Evolutionary conservation across 2,888 invertebrate genomes (phyloP), one percentile per base, ranked within the genome.

Genomic region (Slavum lentiscoides): DNA sequence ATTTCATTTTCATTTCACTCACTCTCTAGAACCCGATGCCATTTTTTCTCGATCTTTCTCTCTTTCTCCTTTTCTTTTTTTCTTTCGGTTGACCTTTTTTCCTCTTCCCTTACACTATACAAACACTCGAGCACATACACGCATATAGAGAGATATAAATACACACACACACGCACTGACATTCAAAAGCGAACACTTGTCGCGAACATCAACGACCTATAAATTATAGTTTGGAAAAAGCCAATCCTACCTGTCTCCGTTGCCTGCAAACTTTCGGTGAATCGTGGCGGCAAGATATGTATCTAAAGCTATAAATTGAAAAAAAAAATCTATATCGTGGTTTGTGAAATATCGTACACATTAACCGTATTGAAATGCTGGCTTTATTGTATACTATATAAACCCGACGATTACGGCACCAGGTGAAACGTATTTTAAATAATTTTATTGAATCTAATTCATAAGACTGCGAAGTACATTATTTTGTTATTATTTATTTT

Each of bases 171-270:
- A 74, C 39, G 21, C 17, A n/a, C 64, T n/a, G 17, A 17, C 39
- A 66, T 75, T 55, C 74, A 66, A 75, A 61, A 61, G 49, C 61
- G 49, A 76, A 76, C 30, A 76, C 49, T 68, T 61, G 68, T 76
- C 59, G n/a, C 59, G 17, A 68, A 76, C 59, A 68, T 53, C 76
- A 68, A 61, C 6, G 30, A 59, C 69, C 68, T 61, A 76, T 76
- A 76, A 68, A 76, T 76, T 68, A 76, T 68, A 49, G 76, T 61
- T 68, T 7, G 49, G 23, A 76, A 49, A 43, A 76, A 68, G 21
- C 68, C 30, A 76, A 76, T 68, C 15, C 43, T 43, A 37, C 75
- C 75, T 58, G 43, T 59, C 15, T 37, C 17, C 30, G 15, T 30
- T 30, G n/a, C 67, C 62, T 62, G 53, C n/a, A 53, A 13, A 64